Conservation (phyloP, 2,888 invertebrate genomes). For the Thecophora atra region DNA sequence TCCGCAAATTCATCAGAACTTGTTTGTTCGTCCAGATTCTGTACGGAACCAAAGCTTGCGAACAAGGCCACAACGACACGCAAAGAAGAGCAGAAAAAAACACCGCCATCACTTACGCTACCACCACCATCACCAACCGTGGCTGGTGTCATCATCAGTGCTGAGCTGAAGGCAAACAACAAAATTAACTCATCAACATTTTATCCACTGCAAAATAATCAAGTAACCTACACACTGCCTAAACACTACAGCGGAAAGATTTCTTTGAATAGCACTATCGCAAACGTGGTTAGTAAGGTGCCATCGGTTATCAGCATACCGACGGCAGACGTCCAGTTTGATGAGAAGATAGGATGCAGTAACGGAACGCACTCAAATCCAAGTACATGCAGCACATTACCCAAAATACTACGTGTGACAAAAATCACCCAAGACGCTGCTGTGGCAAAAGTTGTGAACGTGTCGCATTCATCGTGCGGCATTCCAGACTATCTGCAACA, state of each 20-base stretch:
- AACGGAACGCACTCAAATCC: conserved; percentile 21
- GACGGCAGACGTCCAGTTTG: conserved; percentile 44
- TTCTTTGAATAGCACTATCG: conserved; percentile 63
- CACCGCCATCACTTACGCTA: conserved; percentile 59
- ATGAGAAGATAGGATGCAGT: conserved; percentile 18
- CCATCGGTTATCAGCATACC: conserved; percentile 66
- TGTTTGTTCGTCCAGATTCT: conserved; percentile 55
- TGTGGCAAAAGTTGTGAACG: conserved; percentile 28
- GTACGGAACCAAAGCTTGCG: conserved; percentile 30
- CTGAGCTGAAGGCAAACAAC: conserved; percentile 45
- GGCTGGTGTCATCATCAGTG: conserved; percentile 29
- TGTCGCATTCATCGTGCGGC: conserved; percentile 53
- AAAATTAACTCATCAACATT: conserved; percentile 65
- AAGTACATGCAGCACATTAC: conserved; percentile 57
- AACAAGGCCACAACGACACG: conserved; percentile 41
- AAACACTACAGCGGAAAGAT: conserved; percentile 63
- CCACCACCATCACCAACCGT: conserved; percentile 54
- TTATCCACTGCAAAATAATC: conserved; percentile 63
- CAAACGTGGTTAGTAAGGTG: conserved; percentile 65
- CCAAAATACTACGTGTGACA: conserved; percentile 60
- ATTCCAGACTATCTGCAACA: conserved; percentile 58
- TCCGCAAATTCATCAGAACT: conserved; percentile 55
- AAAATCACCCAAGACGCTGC: conserved; percentile 44
- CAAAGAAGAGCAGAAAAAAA: conserved; percentile 38
- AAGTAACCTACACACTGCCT: conserved; percentile 64